Evolutionary conservation across 2,888 invertebrate genomes (phyloP).

Genomic region (Urechis unicinctus): DNA sequence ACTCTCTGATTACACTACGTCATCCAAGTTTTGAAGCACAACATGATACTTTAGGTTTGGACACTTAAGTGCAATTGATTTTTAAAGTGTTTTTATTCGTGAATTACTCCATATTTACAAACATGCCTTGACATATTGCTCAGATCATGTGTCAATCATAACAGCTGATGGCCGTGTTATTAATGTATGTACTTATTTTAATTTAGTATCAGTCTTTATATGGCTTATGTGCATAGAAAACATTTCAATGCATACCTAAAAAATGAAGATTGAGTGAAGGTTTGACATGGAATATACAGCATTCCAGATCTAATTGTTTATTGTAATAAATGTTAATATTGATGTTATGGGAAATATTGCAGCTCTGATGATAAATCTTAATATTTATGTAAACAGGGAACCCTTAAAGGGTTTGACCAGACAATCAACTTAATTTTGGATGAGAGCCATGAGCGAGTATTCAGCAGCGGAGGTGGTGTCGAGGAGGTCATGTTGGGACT

Average conservation of each 20-base stretch:
- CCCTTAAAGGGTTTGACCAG: conserved; percentile 96
- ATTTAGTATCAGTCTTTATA: not conserved
- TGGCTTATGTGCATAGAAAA: not conserved
- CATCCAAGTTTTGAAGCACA: no score
- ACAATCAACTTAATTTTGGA: conserved; percentile 97
- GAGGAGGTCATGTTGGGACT: conserved; percentile 92
- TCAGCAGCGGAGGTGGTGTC: conserved; percentile 83
- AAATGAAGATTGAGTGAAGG: not conserved
- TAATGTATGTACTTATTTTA: conserved; percentile 59
- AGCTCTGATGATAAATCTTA: not conserved
- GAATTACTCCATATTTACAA: no score
- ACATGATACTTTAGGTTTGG: no score
- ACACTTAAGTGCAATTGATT: no score
- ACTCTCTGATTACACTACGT: no score
- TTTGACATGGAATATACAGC: no score
- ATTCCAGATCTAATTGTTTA: no score
- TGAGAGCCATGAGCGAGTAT: conserved; percentile 97
- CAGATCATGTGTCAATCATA: conserved; percentile 53
- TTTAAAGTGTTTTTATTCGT: no score
- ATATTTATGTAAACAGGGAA: conserved; percentile 61
- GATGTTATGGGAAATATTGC: no score
- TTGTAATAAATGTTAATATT: no score
- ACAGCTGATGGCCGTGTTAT: conserved; percentile 95
- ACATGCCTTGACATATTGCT: no score
- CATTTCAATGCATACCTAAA: no score